Base-by-base conservation (phyloP, 2,888 invertebrate species). In the Pterostichus madidus region DNA sequence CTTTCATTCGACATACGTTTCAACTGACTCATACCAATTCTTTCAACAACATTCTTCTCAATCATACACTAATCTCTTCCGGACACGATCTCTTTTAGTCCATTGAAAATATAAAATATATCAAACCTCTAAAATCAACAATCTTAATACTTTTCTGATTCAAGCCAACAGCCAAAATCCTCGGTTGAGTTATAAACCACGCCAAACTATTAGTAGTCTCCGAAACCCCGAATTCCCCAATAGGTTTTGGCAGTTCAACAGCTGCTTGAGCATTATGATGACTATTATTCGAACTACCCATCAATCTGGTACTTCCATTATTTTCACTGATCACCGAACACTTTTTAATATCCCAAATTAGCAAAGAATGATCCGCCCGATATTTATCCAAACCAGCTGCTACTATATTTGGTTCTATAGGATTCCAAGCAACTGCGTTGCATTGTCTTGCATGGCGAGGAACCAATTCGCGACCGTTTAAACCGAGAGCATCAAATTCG, bases 321-420 rank as follows among this genome's bases (percentile, higher is more conserved):
- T 86, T 85, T 76, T 87, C 86, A 5, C 83, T 80, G 8, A 84
- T 88, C 35, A 88, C 86, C 0, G 92, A 89, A 86, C 91, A 90
- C 86, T 92, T 92, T 59, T 90, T 89, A 13, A 96, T 94, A 89
- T 99, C 98, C 98, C 98, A 99, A 68, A 98, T 92, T 6, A 97
- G 91, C 53, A 98, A 94, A 83, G 96, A 97, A 88, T 95, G 94
- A 89, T 98, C 98, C 49, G 96, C 95, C 84, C 97, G 93, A 88
- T 97, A 95, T 88, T 96, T 97, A 87, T 98, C 98, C 86, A 98
- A 92, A 0, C 97, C 98, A 80, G 95, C 95, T 0, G 96, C 97
- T 83, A 98, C 90, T 86, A 97, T 91, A 89, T 96, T 95, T 24
- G 93, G 92, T 86, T 98, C 97, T 10, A 92, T 90, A 39, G 95